phyloP scores from a whole-genome alignment of 2,797 vertebrate species.

The Eulemur albifrons region DNA sequence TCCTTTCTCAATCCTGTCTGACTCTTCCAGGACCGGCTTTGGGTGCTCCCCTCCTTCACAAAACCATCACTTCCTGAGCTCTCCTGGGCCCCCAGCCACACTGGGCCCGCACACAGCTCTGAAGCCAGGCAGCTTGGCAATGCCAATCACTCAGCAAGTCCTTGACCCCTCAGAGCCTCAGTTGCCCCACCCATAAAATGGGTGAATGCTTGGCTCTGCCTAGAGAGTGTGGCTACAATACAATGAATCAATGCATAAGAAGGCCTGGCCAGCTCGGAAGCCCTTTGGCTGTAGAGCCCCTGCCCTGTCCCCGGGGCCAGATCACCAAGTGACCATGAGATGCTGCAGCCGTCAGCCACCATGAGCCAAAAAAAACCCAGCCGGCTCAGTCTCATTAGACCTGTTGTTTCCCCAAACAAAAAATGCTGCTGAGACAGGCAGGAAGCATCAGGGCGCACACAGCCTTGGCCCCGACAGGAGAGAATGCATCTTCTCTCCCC shows the following conservation, averaged over 20 bases:
- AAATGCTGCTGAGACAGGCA: slow-evolving; percentile 16
- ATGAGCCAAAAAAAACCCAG: not conserved
- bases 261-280: not conserved
- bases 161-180: not conserved
- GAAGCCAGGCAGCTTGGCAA: not conserved
- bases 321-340: not conserved
- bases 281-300: rapidly evolving
- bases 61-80: not conserved
- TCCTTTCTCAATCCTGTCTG: not conserved
- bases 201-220: not conserved
- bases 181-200: not conserved
- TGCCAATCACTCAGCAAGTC: not conserved
- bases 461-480: slow-evolving; percentile 56
- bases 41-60: not conserved
- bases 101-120: not conserved
- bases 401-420: slow-evolving; percentile 32
- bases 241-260: not conserved
- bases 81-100: not conserved
- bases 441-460: not conserved
- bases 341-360: not conserved
- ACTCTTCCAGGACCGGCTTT: not conserved
- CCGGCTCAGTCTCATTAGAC: not conserved
- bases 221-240: rapidly evolving
- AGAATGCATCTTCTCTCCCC: slow-evolving; percentile 31
- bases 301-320: not conserved